Evolutionary conservation across 1,140 invertebrate genomes (phyloP).

Genomic region (Drosophila tsacasi): DNA sequence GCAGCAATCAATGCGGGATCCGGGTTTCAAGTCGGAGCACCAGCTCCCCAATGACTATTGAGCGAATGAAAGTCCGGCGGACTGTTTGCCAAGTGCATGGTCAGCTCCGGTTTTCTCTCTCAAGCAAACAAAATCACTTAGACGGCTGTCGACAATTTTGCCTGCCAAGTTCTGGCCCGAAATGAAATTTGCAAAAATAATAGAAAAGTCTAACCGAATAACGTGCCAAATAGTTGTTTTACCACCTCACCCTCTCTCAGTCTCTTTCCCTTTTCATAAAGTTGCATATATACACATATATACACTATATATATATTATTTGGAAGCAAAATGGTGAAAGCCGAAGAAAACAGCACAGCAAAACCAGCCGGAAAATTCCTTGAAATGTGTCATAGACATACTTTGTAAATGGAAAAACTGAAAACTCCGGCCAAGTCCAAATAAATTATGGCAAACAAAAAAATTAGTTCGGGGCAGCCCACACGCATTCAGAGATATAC

Average conservation of each 20-base stretch:
- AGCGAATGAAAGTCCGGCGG: slow-evolving; percentile 51
- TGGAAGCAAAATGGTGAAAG: slow-evolving; percentile 39
- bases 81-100: slow-evolving; percentile 70
- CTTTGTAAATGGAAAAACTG: slow-evolving; percentile 47
- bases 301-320: slow-evolving; percentile 4
- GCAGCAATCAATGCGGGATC: slow-evolving; percentile 69
- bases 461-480: slow-evolving; percentile 50
- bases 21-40: slow-evolving; percentile 22
- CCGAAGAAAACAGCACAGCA: slow-evolving; percentile 48
- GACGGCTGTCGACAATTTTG: slow-evolving; percentile 64
- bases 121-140: slow-evolving; percentile 73
- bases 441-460: slow-evolving; percentile 65
- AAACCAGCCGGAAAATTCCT: slow-evolving; percentile 66
- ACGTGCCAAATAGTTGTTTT: slow-evolving; percentile 67
- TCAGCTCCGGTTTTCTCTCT: slow-evolving; percentile 30
- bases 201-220: slow-evolving; percentile 46
- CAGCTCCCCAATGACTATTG: slow-evolving; percentile 21
- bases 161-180: slow-evolving; percentile 62
- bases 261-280: slow-evolving; percentile 3
- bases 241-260: not conserved
- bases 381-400: slow-evolving; percentile 78
- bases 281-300: slow-evolving; percentile 9
- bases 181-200: slow-evolving; percentile 51
- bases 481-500: slow-evolving; percentile 24
- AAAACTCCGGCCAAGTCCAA: slow-evolving; percentile 43